Percentiles rank a stretch among this genome's conserved stretches.
phyloP scores from a whole-genome alignment of 2,888 invertebrate genomes.

The Tryphoninae sp. region DNA sequence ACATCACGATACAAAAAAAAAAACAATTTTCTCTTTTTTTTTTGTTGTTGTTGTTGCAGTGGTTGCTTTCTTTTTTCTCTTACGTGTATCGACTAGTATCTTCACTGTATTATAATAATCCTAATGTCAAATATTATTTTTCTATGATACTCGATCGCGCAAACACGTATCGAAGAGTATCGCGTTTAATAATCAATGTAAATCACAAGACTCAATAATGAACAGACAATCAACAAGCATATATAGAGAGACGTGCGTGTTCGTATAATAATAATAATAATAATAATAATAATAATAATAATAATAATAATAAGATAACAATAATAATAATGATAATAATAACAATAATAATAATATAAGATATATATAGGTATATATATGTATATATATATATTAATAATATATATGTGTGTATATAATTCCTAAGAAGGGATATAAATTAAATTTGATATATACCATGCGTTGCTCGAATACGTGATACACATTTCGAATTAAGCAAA shows the following conservation, averaged over 20 bases:
- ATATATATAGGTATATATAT: constrained; percentile 34
- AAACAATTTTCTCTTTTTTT: constrained; percentile 1
- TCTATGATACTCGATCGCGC: constrained; percentile 60
- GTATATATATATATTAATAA: constrained; percentile 26
- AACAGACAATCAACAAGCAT: constrained; percentile 71
- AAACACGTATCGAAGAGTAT: constrained; percentile 58
- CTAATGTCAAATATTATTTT: constrained; percentile 55
- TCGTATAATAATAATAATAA: constrained; percentile 50
- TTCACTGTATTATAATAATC: constrained; percentile 50
- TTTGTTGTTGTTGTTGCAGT: not conserved
- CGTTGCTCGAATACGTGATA: constrained; percentile 52
- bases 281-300: constrained; percentile 35
- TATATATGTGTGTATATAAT: constrained; percentile 40
- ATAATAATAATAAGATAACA: constrained; percentile 14
- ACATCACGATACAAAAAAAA: constrained; percentile 26
- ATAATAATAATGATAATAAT: constrained; percentile 27
- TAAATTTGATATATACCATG: constrained; percentile 53
- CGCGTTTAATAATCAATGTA: constrained; percentile 68
- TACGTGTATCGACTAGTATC: constrained; percentile 62
- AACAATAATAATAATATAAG: constrained; percentile 17
- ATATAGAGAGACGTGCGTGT: constrained; percentile 70
- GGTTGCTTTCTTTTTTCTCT: constrained; percentile 30
- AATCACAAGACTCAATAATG: constrained; percentile 59
- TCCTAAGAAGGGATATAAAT: constrained; percentile 56
- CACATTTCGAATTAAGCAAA: constrained; percentile 53